Evolutionary conservation across 2,113 vertebrate species (phyloP), one percentile per base, ranked within the genome.

Genomic region (Pterocles gutturalis): DNA sequence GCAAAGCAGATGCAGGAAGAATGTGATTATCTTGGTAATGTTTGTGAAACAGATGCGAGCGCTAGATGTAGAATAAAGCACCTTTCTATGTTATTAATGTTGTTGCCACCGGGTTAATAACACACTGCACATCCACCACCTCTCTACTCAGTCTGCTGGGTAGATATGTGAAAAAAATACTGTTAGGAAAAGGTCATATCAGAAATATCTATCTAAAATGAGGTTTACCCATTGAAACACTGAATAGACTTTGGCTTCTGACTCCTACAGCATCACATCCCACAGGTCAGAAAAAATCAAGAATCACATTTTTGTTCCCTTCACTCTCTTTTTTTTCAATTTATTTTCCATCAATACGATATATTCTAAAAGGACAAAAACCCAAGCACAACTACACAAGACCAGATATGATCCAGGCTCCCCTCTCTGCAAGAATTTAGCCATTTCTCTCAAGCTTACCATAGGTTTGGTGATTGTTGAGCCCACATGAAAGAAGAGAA

Each of bases 1-100:
- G 97, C 92, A 97, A 97, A 96, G 94, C 96, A 97, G 95, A 96
- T 95, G 96, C 96, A 95, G 95, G 77, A 93, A 87, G 96, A 96
- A 97, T 93, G 93, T 95, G 95, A 97, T 97, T 96, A 95, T 94
- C 92, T 93, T 87, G 83, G 92, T 96, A 97, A 95, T 83, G 93
- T 93, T 96, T 93, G 85, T 93, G 96, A 96, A 96, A 79, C 90
- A 93, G 97, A 93, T 87, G 90, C 36, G 5, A 95, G 69, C 2
- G 0, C 71, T 80, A 87, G 82, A 78, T 89, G 77, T 76, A 69
- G 96, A 97, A 96, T 91, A 83, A 95, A 97, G 78, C 70, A 95
- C 62, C 46, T 64, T 87, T 76, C 93, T 73, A 84, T 80, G 46
- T 89, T 97, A 87, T 87, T 92, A 81, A 97, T 93, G 77, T 48